A percentile compares a stretch with the other conserved stretches of the same genome.
Evolutionary conservation across 2,888 invertebrate species (phyloP).

Genomic region (Rotaria magnacalcarata): DNA sequence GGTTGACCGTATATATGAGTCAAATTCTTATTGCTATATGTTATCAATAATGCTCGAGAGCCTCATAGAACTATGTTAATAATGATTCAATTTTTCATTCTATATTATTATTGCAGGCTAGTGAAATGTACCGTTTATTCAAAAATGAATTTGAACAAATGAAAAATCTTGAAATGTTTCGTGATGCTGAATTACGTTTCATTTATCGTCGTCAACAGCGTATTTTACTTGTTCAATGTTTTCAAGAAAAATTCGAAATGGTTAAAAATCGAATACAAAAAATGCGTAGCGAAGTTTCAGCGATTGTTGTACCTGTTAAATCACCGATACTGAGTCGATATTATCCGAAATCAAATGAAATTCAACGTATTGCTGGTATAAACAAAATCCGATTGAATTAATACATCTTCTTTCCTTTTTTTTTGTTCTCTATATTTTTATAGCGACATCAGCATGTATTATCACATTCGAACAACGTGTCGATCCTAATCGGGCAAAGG

Average conservation of each 20-base stretch:
- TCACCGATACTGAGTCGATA: conserved; percentile 12
- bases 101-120: not conserved
- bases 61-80: too few relatives aligned
- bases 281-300: not conserved
- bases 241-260: conserved; percentile 32
- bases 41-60: too few relatives aligned
- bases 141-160: not conserved
- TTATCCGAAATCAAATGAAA: not conserved
- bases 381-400: not conserved
- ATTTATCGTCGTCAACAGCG: not conserved
- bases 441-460: not conserved
- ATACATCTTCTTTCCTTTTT: not conserved
- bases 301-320: not conserved
- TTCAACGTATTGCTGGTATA: not conserved
- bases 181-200: conserved; percentile 12
- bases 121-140: not conserved
- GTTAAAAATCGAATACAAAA: conserved; percentile 31
- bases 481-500: not conserved
- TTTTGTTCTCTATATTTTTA: not conserved
- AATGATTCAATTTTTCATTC: too few relatives aligned
- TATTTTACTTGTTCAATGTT: conserved; percentile 5
- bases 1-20: too few relatives aligned
- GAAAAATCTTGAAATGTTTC: not conserved
- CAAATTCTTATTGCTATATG: too few relatives aligned
- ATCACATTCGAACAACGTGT: not conserved